Evolutionary conservation across 2,113 vertebrate genomes (phyloP).

Genomic region (Charadrius vociferus): DNA sequence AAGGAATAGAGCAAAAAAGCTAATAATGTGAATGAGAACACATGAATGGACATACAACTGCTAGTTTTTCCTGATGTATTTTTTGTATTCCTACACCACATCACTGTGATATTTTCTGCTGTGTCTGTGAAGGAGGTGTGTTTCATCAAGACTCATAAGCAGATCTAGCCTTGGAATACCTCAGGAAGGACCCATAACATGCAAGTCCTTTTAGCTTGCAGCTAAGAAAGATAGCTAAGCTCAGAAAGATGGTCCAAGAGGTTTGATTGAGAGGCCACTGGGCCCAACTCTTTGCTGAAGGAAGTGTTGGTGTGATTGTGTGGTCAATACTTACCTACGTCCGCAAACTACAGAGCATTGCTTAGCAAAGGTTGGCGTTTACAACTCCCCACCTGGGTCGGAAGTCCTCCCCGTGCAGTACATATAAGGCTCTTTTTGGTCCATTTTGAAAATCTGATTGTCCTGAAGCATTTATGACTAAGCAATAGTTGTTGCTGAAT

Average conservation of each 20-base stretch:
- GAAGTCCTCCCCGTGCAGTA: accelerated
- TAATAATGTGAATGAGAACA: background rate
- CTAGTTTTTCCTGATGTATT: background rate
- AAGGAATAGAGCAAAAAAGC: background rate
- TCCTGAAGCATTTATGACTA: background rate
- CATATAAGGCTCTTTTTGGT: background rate
- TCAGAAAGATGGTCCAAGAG: background rate
- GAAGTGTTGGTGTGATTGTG: background rate
- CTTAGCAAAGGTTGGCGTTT: background rate
- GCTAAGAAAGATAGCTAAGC: no score
- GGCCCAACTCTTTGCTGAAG: background rate
- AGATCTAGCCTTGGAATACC: background rate
- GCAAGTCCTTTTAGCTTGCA: background rate
- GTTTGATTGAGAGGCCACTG: background rate
- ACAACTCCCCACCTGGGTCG: background rate
- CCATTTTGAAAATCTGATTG: background rate
- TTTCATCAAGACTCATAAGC: background rate
- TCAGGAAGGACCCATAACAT: background rate
- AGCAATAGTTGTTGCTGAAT: conserved; percentile 29
- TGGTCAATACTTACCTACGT: background rate
- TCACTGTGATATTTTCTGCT: background rate
- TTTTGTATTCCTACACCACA: background rate
- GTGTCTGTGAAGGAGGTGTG: background rate
- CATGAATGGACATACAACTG: background rate
- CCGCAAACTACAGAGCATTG: background rate